Conservation (phyloP, 2,113 vertebrate species). For the Pogonocichla stellata region DNA sequence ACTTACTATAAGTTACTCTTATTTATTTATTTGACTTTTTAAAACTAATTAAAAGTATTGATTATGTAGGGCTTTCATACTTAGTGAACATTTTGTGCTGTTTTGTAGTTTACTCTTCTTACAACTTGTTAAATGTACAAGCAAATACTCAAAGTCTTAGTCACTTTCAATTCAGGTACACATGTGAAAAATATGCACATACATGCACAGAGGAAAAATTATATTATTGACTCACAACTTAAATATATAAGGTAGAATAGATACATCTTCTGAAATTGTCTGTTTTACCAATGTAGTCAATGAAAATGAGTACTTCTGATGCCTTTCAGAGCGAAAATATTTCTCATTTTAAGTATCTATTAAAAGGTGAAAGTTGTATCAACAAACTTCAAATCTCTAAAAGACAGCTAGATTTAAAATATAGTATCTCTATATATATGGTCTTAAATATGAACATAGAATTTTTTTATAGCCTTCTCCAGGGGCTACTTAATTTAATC, state of each 20-base stretch:
- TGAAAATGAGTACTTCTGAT: not conserved
- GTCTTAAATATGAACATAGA: not conserved
- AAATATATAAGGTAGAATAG: not conserved
- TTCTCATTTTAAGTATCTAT: not conserved
- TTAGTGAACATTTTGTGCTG: conserved; percentile 39
- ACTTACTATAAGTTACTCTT: not conserved
- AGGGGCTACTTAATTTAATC: not conserved
- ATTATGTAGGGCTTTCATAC: conserved; percentile 25
- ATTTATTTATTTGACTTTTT: conserved; percentile 28
- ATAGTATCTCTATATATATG: not conserved
- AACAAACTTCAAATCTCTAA: not conserved
- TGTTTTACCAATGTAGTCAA: not conserved
- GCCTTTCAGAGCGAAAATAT: not conserved
- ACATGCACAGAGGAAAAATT: not conserved
- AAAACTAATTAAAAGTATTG: conserved; percentile 36
- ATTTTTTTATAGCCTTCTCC: not conserved
- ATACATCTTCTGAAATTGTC: not conserved
- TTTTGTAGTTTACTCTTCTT: conserved; percentile 39
- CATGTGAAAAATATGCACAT: not conserved
- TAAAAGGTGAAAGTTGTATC: not conserved
- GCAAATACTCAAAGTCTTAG: conserved; percentile 25
- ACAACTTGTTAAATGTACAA: conserved; percentile 17
- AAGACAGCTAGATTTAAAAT: not conserved
- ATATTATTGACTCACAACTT: conserved; percentile 9
- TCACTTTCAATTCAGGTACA: not conserved